Percentiles rank a stretch among this genome's conserved stretches.
Evolutionary conservation across 1,140 invertebrate genomes (phyloP).

Genomic region (Saxidomus purpurata): DNA sequence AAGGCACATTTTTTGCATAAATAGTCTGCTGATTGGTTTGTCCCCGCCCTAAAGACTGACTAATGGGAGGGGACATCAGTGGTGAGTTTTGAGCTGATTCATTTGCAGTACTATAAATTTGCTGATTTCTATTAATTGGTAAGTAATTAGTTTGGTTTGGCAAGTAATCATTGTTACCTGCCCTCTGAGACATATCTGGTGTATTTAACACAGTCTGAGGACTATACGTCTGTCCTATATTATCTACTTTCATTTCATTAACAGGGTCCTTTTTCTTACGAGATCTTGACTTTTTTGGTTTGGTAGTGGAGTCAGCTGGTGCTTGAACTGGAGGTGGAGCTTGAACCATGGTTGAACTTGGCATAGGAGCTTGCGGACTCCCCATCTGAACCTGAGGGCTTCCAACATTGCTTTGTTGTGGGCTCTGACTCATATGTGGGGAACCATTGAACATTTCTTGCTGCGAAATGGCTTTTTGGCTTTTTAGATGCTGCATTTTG

Average conservation of each 20-base stretch:
- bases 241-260: slow-evolving; percentile 38
- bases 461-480: background rate
- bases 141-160: slow-evolving; percentile 29
- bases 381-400: slow-evolving; percentile 69
- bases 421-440: slow-evolving; percentile 72
- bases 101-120: background rate
- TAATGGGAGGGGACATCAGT: slow-evolving; percentile 34
- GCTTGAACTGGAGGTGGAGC: slow-evolving; percentile 79
- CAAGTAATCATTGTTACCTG: slow-evolving; percentile 56
- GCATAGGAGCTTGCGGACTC: slow-evolving; percentile 72
- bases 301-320: slow-evolving; percentile 83
- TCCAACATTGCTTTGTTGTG: slow-evolving; percentile 77
- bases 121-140: slow-evolving; percentile 51
- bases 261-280: slow-evolving; percentile 76
- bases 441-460: slow-evolving; percentile 65
- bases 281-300: slow-evolving; percentile 79
- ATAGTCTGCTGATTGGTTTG: slow-evolving; percentile 22
- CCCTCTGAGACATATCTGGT: slow-evolving; percentile 39
- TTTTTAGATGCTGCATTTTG: slow-evolving; percentile 46
- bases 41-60: slow-evolving; percentile 30
- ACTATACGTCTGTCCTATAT: slow-evolving; percentile 13
- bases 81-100: slow-evolving; percentile 49
- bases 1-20: slow-evolving; percentile 59
- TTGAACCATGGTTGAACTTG: slow-evolving; percentile 74
- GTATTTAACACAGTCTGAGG: slow-evolving; percentile 11